A percentile compares a stretch with the other conserved stretches of the same genome.
phyloP scores from a whole-genome alignment of 2,888 invertebrate genomes.

The Thymelicus lineola region DNA sequence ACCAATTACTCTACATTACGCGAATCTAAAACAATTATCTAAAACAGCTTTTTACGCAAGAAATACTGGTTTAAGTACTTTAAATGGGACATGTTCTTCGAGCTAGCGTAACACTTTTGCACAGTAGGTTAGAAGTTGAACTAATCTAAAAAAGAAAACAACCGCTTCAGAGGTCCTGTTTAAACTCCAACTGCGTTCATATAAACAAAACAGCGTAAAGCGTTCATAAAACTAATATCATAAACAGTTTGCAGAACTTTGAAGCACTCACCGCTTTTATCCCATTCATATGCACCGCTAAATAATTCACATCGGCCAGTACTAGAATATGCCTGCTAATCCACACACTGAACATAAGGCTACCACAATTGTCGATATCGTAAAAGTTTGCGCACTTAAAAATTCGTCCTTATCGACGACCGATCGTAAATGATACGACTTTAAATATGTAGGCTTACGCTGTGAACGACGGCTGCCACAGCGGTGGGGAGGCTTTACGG shows the following conservation, averaged over 20 bases:
- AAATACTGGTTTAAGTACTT: slow-evolving; percentile 22
- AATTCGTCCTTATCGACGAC: slow-evolving; percentile 65
- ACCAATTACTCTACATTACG: background rate
- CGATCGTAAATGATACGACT: slow-evolving; percentile 68
- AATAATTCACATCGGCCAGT: slow-evolving; percentile 46
- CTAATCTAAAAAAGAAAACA: background rate
- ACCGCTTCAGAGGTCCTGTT: background rate
- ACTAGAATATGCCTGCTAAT: slow-evolving; percentile 39
- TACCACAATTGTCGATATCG: slow-evolving; percentile 18
- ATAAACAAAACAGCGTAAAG: slow-evolving; percentile 1
- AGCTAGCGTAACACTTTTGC: background rate
- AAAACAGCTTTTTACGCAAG: slow-evolving; percentile 16
- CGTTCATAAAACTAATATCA: slow-evolving; percentile 10
- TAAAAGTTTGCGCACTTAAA: slow-evolving; percentile 43
- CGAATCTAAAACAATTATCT: slow-evolving; percentile 10
- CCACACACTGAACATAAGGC: slow-evolving; percentile 46
- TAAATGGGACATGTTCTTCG: slow-evolving; percentile 7
- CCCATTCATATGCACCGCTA: slow-evolving; percentile 35
- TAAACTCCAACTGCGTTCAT: background rate
- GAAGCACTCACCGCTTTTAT: slow-evolving; percentile 43
- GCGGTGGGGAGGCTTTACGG: slow-evolving; percentile 59
- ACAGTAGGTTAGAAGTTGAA: background rate
- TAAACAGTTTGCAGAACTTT: slow-evolving; percentile 12
- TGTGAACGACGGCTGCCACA: slow-evolving; percentile 54
- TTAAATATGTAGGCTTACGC: slow-evolving; percentile 71